phyloP scores from a whole-genome alignment of 2,797 vertebrate genomes.

The Sciurus carolinensis region DNA sequence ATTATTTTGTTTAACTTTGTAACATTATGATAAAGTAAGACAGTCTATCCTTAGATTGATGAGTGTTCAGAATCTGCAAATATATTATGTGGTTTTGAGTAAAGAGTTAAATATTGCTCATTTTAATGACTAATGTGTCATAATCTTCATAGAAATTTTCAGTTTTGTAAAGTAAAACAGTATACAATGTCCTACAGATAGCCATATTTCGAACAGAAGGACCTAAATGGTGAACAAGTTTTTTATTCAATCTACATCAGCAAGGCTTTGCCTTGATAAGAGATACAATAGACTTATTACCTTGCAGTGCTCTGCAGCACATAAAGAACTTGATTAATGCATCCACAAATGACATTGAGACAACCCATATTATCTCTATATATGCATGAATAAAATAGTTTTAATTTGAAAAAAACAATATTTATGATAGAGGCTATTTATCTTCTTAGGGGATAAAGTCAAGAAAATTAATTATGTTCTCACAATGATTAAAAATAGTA shows the following conservation, averaged over 20 bases:
- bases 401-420: conserved; percentile 45
- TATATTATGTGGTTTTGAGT: background rate
- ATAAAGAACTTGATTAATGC: conserved; percentile 69
- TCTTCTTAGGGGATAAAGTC: conserved; percentile 52
- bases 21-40: background rate
- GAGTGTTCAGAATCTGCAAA: background rate
- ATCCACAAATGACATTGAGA: conserved; percentile 66
- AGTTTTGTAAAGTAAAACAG: conserved; percentile 43
- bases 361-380: conserved; percentile 58
- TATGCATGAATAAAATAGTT: conserved; percentile 45
- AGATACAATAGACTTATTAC: background rate
- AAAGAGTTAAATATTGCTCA: background rate
- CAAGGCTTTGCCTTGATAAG: conserved; percentile 52
- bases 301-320: background rate
- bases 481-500: conserved; percentile 55
- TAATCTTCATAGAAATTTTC: background rate
- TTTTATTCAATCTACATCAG: conserved; percentile 50
- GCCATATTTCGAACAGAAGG: background rate
- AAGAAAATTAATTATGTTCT: conserved; percentile 74
- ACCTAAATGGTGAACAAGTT: background rate
- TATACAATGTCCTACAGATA: background rate
- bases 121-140: background rate
- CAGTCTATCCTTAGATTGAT: background rate
- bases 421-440: conserved; percentile 64
- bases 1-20: background rate